phyloP scores from a whole-genome alignment of 1,140 invertebrate genomes.

The Hydropsyche tenuis region DNA sequence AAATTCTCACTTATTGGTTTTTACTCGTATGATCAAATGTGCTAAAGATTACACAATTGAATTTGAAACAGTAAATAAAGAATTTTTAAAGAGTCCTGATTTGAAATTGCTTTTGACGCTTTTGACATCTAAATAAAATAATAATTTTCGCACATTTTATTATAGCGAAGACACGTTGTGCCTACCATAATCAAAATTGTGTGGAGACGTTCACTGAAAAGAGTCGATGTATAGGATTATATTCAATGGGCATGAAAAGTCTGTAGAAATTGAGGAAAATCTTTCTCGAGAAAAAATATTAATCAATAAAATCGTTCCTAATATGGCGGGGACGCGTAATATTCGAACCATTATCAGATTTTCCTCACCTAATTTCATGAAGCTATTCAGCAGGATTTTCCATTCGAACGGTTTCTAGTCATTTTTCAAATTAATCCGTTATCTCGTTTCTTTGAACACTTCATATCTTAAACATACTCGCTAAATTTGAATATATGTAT shows the following conservation, averaged over 20 bases:
- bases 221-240: background rate
- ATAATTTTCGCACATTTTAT: no score
- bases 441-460: background rate
- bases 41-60: no score
- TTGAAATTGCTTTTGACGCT: no score
- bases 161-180: no score
- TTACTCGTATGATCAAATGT: no score
- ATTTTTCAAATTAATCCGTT: background rate
- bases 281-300: background rate
- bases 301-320: slow-evolving; percentile 4
- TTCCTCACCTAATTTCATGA: slow-evolving; percentile 1
- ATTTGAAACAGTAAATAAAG: no score
- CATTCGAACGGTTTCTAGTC: background rate
- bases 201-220: background rate
- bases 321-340: slow-evolving; percentile 2
- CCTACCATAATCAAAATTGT: background rate
- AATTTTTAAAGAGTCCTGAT: no score
- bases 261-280: slow-evolving; percentile 7
- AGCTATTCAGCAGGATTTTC: background rate
- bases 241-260: slow-evolving; percentile 7
- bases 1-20: no score
- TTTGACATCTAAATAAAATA: no score
- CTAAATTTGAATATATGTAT: no score
- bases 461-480: no score
- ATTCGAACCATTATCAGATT: slow-evolving; percentile 5